These are phyloP conservation scores for pig (Sus scrofa) DNA, from an alignment of 2,113 vertebrate genomes.

Conservation along the genomic window DNA sequence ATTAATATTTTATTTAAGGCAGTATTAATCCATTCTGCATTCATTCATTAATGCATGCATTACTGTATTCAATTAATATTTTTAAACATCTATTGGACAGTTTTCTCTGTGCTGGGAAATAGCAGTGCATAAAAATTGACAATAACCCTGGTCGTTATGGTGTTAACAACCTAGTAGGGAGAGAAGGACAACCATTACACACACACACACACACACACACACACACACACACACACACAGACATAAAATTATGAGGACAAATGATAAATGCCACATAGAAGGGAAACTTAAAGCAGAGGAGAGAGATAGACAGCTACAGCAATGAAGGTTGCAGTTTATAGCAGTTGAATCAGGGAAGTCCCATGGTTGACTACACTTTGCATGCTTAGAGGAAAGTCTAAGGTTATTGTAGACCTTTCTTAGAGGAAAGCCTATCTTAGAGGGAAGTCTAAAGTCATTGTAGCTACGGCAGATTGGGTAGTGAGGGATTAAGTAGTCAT, in stretches of 20 bases:
- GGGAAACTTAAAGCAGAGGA: neutral
- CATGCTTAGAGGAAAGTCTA: neutral
- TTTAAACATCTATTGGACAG: neutral
- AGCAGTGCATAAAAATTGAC: slow-evolving; percentile 2
- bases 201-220: neutral
- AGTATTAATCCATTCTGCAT: neutral
- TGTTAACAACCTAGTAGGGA: neutral
- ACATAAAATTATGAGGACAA: neutral
- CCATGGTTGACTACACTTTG: neutral
- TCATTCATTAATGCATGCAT: neutral
- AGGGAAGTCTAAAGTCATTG: neutral
- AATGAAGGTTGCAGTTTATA: neutral
- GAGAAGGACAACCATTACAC: neutral
- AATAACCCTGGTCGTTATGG: neutral
- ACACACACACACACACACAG: neutral
- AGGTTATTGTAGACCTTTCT: no score
- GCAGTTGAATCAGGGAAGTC: neutral
- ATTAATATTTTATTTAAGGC: neutral
- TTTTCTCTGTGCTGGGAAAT: neutral
- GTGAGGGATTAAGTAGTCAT: neutral
- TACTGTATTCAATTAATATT: neutral
- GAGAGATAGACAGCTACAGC: neutral
- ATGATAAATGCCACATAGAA: neutral
- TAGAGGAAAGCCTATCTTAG: no score
- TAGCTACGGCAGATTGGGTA: neutral